phyloP scores from a whole-genome alignment of 2,797 vertebrate genomes.

The Varecia variegata region DNA sequence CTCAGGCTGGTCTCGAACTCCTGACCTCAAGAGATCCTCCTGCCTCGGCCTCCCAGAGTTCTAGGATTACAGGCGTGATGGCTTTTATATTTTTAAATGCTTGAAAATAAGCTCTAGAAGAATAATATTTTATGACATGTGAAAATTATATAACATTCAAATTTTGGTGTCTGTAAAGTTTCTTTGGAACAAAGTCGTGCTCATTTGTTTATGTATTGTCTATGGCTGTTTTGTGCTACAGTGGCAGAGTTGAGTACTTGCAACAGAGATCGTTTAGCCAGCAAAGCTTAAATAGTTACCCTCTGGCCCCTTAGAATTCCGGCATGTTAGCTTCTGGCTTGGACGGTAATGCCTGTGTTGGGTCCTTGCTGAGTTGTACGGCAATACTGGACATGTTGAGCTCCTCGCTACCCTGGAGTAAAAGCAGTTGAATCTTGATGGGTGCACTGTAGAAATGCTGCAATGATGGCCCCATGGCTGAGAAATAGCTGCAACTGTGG shows the following conservation, averaged over 20 bases:
- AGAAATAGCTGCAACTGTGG: neutral
- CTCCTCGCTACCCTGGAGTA: neutral
- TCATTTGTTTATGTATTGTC: neutral
- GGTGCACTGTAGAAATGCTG: neutral
- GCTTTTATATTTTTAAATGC: neutral
- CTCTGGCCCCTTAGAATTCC: neutral
- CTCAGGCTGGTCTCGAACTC: no score
- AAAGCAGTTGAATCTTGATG: neutral
- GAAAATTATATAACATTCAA: neutral
- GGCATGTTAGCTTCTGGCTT: neutral
- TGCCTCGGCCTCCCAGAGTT: no score
- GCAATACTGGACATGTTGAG: fast-evolving
- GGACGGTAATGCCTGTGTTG: neutral
- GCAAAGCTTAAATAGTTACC: neutral
- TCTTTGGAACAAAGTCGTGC: neutral
- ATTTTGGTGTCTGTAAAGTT: neutral
- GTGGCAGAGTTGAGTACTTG: neutral
- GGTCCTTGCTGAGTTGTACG: neutral
- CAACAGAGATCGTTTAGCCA: neutral
- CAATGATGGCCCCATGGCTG: neutral
- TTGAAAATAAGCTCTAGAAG: neutral
- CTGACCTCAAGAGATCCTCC: no score
- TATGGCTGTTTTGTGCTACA: neutral
- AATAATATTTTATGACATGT: neutral
- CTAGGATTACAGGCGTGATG: no score